Conservation (phyloP, 2,113 vertebrate species). For the Prionailurus viverrinus region DNA sequence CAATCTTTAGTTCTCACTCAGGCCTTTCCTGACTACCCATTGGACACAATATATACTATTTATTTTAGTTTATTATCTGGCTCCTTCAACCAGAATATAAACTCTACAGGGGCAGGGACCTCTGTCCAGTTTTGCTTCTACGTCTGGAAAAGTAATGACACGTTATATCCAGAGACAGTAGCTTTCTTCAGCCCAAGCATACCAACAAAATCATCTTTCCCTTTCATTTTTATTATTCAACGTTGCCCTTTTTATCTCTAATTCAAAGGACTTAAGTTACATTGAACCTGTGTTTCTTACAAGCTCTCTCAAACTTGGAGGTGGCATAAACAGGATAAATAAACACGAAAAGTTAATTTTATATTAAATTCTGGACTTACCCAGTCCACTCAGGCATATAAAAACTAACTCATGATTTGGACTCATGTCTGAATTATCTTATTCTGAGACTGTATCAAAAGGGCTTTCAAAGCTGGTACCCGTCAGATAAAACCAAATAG, state of each 20-base stretch:
- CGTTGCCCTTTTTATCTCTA: not conserved
- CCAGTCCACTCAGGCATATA: not conserved
- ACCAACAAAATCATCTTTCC: not conserved
- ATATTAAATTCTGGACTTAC: not conserved
- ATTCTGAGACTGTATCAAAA: not conserved
- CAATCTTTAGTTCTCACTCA: not conserved
- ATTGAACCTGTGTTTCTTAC: not conserved
- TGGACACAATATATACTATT: not conserved
- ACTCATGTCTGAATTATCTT: not conserved
- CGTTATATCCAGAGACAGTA: not conserved
- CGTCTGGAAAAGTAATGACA: not conserved
- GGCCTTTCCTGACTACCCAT: not conserved
- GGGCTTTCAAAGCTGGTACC: not conserved
- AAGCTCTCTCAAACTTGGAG: slow-evolving; percentile 11
- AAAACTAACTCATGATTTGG: not conserved
- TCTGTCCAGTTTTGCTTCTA: not conserved
- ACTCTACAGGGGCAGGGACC: not conserved
- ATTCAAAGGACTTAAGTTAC: not conserved
- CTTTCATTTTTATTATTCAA: not conserved
- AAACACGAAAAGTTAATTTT: not conserved
- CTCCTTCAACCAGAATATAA: not conserved
- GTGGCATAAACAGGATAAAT: not conserved
- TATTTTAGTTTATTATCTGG: not conserved
- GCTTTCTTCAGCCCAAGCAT: not conserved
- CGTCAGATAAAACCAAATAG: not conserved